Conservation (phyloP, 2,113 vertebrate genomes). For the Seriola quinqueradiata region DNA sequence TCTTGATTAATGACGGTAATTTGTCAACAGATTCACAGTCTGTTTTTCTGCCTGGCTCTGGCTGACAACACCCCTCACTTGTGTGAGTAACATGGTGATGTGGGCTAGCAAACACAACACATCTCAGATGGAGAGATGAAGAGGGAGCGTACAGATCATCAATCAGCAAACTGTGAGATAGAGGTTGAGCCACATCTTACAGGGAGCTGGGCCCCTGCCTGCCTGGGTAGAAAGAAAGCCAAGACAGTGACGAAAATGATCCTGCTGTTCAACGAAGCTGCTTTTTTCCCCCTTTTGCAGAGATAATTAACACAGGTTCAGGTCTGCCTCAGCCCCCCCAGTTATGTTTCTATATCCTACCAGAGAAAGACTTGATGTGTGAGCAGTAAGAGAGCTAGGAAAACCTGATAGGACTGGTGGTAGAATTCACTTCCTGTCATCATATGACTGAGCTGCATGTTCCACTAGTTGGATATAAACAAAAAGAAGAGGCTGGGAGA, state of each 20-base stretch:
- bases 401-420: background rate
- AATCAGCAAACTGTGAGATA: constrained; percentile 56
- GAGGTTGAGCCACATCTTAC: constrained; percentile 43
- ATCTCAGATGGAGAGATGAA: constrained; percentile 66
- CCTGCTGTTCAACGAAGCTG: constrained; percentile 48
- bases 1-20: constrained; percentile 65
- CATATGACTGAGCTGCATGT: background rate
- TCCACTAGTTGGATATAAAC: constrained; percentile 7
- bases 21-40: constrained; percentile 53
- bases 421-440: background rate
- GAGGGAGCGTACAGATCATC: constrained; percentile 60
- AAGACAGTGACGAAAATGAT: constrained; percentile 54
- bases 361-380: constrained; percentile 15
- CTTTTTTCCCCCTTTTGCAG: background rate
- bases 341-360: background rate
- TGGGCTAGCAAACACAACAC: constrained; percentile 36
- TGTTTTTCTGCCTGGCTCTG: constrained; percentile 11
- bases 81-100: constrained; percentile 47
- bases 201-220: constrained; percentile 21
- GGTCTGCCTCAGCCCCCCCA: background rate
- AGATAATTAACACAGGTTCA: constrained; percentile 10
- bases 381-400: constrained; percentile 19
- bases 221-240: constrained; percentile 17
- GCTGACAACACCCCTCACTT: constrained; percentile 29
- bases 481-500: background rate